Percentiles rank a stretch among this genome's conserved stretches.
Evolutionary conservation across 37 sponge, comb jelly and placozoan genomes (phyloP).

Genomic region (Tethya wilhelma): DNA sequence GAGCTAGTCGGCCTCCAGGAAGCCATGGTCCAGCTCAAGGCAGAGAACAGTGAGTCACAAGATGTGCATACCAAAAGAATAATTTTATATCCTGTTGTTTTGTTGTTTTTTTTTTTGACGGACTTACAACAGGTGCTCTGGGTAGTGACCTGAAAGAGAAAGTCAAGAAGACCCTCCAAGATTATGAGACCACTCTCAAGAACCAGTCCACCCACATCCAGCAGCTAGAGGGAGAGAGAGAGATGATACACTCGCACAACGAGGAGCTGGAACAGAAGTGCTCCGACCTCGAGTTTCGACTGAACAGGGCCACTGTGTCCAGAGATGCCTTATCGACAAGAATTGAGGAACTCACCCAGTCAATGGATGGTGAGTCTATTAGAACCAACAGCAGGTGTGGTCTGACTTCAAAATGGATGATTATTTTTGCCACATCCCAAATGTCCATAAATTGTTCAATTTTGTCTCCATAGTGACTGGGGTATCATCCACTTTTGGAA

Average conservation of each 20-base stretch:
- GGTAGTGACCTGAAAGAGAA: neutral
- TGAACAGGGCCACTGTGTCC: neutral
- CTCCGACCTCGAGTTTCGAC: neutral
- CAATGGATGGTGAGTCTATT: constrained; percentile 15
- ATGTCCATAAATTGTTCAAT: too few species aligned
- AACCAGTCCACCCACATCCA: neutral
- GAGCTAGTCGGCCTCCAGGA: neutral
- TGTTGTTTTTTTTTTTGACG: neutral
- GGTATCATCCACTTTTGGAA: too few species aligned
- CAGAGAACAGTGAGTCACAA: neutral
- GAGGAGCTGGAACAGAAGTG: neutral
- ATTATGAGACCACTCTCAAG: constrained; percentile 16
- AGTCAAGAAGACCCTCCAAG: neutral
- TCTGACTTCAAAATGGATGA: too few species aligned
- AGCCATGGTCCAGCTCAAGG: constrained; percentile 5
- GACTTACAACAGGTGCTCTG: neutral
- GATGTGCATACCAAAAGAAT: neutral
- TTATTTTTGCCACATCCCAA: too few species aligned
- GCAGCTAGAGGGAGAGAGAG: constrained; percentile 5
- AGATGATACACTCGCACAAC: neutral
- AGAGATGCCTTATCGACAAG: neutral
- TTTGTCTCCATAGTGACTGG: too few species aligned
- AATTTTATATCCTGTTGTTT: neutral
- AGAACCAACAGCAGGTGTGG: neutral
- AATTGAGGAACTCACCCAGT: constrained; percentile 18